Evolutionary conservation across 2,797 vertebrate species (phyloP), one percentile per base, ranked within the genome.

Genomic region (Octomys mimax): DNA sequence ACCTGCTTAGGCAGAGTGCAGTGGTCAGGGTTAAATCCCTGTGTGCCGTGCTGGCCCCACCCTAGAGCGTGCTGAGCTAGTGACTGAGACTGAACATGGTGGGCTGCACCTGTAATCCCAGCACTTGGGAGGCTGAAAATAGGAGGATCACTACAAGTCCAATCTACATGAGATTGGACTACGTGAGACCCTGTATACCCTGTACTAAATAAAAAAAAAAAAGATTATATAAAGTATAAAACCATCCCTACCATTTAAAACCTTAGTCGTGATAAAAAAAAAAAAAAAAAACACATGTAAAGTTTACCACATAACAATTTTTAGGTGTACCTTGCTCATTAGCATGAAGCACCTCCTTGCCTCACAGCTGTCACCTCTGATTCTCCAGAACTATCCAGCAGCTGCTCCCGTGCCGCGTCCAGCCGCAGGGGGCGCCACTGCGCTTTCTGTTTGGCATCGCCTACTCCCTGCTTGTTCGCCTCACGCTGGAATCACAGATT

Each of bases 271-370:
- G 36, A 42, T 83, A 31, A 66, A 66, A 66, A 61, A 66, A 49
- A 31, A 66, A 66, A 66, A 61, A 66, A 49, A 49, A 52, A 52
- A 92, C 28, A 36, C 11, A 57, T 77, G 86, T 5, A 92, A 89
- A 79, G 86, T 61, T 91, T 73, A 52, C 75, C 75, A 52, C 54
- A 11, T 85, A 57, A 88, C 71, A 92, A n/a, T 91, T 92, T 87
- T 77, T 54, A 49, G 83, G 66, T 70, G 31, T 57, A 24, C 70
- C 57, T 13, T 66, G 12, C 73, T 82, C 64, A 79, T 13, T 77
- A 66, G 68, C 57, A 87, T 61, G 73, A 39, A 77, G 24, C 70
- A 62, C 31, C 71, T 96, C 5, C 78, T 21, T 21, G n/a, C 36
- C 73, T n/a, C 61, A 22, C 14, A 79, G 3, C n/a, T n/a, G 31